Evolutionary conservation across 2,113 vertebrate genomes (phyloP).

Genomic region (Tetrax tetrax): DNA sequence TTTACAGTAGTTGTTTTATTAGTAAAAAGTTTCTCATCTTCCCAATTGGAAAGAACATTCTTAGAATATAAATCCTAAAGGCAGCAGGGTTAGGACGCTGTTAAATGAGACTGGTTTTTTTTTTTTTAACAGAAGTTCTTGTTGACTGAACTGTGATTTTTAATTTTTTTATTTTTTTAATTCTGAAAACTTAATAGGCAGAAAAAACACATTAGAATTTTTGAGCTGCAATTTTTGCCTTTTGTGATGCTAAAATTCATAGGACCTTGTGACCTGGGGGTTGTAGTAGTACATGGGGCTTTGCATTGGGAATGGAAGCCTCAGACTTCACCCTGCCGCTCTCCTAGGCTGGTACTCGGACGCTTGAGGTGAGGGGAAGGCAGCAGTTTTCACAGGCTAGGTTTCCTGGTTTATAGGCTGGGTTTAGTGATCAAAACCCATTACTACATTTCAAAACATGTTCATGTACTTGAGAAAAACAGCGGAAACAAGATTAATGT

Average conservation of each 20-base stretch:
- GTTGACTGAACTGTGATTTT: background rate
- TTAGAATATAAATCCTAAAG: background rate
- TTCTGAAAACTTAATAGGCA: background rate
- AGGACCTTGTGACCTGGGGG: background rate
- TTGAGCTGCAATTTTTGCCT: background rate
- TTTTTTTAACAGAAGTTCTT: background rate
- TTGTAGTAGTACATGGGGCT: background rate
- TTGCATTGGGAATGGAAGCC: background rate
- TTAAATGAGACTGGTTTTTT: background rate
- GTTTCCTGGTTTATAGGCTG: background rate
- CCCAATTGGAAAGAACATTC: background rate
- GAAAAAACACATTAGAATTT: background rate
- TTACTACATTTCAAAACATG: accelerated
- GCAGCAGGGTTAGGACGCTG: background rate
- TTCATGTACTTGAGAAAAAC: accelerated
- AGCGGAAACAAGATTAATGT: background rate
- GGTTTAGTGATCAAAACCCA: accelerated
- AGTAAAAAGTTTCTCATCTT: background rate
- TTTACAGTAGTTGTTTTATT: background rate
- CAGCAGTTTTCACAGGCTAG: background rate
- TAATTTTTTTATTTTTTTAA: no score
- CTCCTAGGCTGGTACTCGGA: accelerated
- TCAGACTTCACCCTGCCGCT: background rate
- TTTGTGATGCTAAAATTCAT: background rate
- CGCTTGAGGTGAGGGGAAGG: background rate